Evolutionary conservation across 1,140 invertebrate species (phyloP), one percentile per base, ranked within the genome.

Genomic region (Drosophila parvula): DNA sequence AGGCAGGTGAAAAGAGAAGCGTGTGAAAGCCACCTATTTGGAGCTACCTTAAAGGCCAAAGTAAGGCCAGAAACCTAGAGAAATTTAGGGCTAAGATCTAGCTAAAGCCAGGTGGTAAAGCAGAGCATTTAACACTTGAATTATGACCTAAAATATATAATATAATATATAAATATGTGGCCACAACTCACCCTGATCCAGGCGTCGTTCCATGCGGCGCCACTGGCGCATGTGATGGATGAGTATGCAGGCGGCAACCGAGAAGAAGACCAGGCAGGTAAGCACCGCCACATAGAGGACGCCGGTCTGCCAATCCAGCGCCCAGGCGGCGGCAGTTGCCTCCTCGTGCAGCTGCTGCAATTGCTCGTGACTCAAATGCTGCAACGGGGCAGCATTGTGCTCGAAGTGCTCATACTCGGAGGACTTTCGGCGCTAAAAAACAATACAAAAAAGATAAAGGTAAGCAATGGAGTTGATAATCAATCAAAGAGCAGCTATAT

Each of bases 181-280:
- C 6, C 3, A 12, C 7, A 0, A 50, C 89, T 91, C 84, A 94
- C 94, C 94, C 89, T 93, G 92, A 76, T 94, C 92, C 55, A 94
- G 93, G 65, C 93, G 93, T 44, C 92, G 92, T 78, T 94, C 94
- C 91, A 94, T 93, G 64, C 92, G 92, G 67, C 93, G 92, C 94
- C 94, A 95, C 67, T 95, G 94, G 62, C 93, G 93, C 62, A 94
- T 94, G 67, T 95, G 94, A 69, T 95, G 92, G 48, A 95, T 91
- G 27, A 94, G 94, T 69, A 95, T 95, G 71, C 94, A 93, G 64
- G 94, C 94, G 65, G 94, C 94, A 38, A 94, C 94, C 41, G 94
- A 89, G 86, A 95, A 95, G 92, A 95, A 95, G 62, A 95, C 78
- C 30, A 95, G 92, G 88, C 94, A 95, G 41, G 94, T 93, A 65